These are phyloP conservation scores for Corapipo altera DNA, from an alignment of 2,113 vertebrate genomes.

Conservation along the genomic window DNA sequence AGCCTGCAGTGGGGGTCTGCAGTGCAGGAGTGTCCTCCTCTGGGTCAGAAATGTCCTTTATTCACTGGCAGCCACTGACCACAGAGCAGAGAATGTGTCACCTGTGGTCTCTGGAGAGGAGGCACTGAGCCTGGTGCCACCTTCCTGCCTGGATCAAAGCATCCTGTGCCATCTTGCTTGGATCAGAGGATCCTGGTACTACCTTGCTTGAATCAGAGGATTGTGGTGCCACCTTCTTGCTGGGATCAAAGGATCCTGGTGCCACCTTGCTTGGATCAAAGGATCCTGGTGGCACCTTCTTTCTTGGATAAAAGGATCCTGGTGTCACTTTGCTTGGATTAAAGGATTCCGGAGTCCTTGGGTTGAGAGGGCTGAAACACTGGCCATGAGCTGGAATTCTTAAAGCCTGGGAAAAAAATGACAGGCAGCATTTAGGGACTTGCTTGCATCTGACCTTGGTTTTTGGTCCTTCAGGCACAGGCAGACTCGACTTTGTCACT, in stretches of 20 bases:
- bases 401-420: background rate
- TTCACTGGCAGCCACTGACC: accelerated
- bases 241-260: too few relatives aligned
- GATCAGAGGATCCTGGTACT: background rate
- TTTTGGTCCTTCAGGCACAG: background rate
- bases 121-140: background rate
- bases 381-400: background rate
- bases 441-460: background rate
- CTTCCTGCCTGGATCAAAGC: too few relatives aligned
- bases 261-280: too few relatives aligned
- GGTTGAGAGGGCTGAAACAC: background rate
- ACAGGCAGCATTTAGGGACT: background rate
- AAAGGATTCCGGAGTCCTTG: background rate
- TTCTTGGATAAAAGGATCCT: background rate
- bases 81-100: background rate
- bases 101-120: background rate
- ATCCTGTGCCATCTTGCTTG: too few relatives aligned
- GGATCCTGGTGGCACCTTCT: background rate
- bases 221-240: too few relatives aligned
- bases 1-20: accelerated
- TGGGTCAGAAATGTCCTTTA: background rate
- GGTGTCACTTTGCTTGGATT: too few relatives aligned
- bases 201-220: background rate
- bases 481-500: background rate
- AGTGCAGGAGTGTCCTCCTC: background rate